Evolutionary conservation across 2,113 vertebrate genomes (phyloP).

Genomic region (Shinisaurus crocodilurus): DNA sequence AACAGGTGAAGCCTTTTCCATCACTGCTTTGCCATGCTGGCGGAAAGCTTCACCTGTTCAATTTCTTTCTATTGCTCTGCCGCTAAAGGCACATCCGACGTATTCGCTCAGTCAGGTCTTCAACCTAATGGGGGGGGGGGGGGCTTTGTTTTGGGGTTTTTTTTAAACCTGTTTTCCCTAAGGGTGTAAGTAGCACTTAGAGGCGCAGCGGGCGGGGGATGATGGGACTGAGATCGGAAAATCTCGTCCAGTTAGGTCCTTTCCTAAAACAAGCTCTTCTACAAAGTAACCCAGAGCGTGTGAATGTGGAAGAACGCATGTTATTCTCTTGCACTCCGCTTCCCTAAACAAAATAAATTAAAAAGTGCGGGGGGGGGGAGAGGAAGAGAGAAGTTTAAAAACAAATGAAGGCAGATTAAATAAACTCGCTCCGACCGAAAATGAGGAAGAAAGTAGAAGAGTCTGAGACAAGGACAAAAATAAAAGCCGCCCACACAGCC

Average conservation of each 20-base stretch:
- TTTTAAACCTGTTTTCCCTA: too few species aligned
- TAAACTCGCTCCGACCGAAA: not conserved
- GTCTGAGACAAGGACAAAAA: not conserved
- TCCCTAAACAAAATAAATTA: not conserved
- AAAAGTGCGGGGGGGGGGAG: not conserved
- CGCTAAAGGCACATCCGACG: not conserved
- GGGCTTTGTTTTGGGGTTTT: not conserved
- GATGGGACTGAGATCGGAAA: too few species aligned
- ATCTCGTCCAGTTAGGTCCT: too few species aligned
- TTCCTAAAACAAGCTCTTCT: not conserved
- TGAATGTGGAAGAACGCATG: not conserved
- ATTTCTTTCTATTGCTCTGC: not conserved
- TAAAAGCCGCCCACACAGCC: not conserved
- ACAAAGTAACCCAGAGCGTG: not conserved
- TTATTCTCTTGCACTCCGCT: not conserved
- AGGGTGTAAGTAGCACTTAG: too few species aligned
- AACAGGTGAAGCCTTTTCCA: too few species aligned
- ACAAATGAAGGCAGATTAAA: not conserved
- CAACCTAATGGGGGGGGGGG: not conserved
- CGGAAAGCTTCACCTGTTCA: not conserved
- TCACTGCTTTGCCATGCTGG: not conserved
- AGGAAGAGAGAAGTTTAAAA: not conserved
- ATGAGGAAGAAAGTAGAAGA: not conserved
- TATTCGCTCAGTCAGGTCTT: not conserved
- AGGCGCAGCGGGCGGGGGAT: too few species aligned